These are phyloP conservation scores for Sebastiscus albofasciatus DNA, from an alignment of 2,797 vertebrate species.

Conservation along the genomic window DNA sequence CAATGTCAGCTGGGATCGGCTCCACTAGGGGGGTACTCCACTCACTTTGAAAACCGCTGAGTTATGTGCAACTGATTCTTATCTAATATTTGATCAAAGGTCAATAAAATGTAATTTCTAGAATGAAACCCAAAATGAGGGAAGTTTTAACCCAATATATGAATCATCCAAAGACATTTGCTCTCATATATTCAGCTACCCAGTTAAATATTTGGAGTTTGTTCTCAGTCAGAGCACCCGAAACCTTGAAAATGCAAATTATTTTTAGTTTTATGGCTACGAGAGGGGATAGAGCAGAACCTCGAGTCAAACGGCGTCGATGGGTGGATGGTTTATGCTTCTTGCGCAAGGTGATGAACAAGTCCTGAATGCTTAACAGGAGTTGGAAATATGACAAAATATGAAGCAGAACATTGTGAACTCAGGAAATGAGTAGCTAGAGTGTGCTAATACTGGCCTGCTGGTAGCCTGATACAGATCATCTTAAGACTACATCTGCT, in stretches of 20 bases:
- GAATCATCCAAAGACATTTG: neutral
- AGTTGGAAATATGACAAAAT: neutral
- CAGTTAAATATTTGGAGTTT: neutral
- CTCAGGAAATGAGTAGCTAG: slow-evolving; percentile 23
- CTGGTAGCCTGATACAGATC: neutral
- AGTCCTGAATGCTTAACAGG: slow-evolving; percentile 7
- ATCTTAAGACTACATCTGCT: neutral
- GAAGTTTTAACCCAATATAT: neutral
- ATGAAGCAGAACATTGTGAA: slow-evolving; percentile 3
- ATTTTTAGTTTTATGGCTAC: neutral
- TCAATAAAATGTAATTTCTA: neutral
- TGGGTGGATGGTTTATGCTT: slow-evolving; percentile 9
- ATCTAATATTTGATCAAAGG: neutral
- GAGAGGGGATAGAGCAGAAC: neutral
- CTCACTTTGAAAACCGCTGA: too few relatives aligned
- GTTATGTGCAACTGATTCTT: neutral
- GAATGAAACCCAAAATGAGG: neutral
- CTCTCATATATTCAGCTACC: neutral
- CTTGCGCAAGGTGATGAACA: neutral
- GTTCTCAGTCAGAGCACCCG: neutral
- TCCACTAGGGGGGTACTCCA: too few relatives aligned
- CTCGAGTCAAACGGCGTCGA: neutral
- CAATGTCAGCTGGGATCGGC: too few relatives aligned
- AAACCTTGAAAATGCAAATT: slow-evolving; percentile 13
- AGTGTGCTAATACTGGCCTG: neutral